phyloP scores from a whole-genome alignment of 2,113 vertebrate genomes.

The Hydrolagus affinis region DNA sequence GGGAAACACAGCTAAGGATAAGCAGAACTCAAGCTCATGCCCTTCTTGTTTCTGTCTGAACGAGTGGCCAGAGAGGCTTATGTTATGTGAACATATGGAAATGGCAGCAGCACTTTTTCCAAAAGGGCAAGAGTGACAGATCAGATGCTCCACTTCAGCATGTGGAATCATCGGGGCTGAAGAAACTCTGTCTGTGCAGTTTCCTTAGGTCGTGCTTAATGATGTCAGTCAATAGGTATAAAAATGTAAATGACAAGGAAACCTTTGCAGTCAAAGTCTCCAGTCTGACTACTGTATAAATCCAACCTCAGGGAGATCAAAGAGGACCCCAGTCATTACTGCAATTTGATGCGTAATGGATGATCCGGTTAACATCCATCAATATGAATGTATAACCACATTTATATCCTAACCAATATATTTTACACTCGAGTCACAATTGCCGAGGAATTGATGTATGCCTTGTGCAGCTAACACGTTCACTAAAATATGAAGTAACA shows the following conservation, averaged over 20 bases:
- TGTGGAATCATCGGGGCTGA: not conserved
- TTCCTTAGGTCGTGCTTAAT: constrained; percentile 8
- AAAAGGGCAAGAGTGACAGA: not conserved
- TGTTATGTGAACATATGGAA: too few species aligned
- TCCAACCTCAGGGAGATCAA: constrained; percentile 14
- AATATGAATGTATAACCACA: constrained; percentile 12
- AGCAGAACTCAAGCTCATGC: too few species aligned
- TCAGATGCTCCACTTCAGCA: constrained; percentile 7
- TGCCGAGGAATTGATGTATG: not conserved
- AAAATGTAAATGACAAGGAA: constrained; percentile 8
- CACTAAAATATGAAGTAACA: not conserved
- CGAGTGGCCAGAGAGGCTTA: too few species aligned
- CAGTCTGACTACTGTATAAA: not conserved
- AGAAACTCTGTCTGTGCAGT: not conserved
- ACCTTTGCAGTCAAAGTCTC: not conserved
- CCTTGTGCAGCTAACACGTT: not conserved
- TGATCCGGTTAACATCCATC: constrained; percentile 7
- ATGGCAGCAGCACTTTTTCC: too few species aligned
- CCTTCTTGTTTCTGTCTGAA: too few species aligned
- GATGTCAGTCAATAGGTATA: not conserved
- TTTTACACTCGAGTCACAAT: constrained; percentile 17
- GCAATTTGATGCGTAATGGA: constrained; percentile 4
- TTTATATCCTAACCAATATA: constrained; percentile 16
- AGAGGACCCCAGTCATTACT: constrained; percentile 7
- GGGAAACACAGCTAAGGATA: too few species aligned